Base-by-base conservation (phyloP, 2,797 vertebrate species). In the Enteromius viviparus region DNA sequence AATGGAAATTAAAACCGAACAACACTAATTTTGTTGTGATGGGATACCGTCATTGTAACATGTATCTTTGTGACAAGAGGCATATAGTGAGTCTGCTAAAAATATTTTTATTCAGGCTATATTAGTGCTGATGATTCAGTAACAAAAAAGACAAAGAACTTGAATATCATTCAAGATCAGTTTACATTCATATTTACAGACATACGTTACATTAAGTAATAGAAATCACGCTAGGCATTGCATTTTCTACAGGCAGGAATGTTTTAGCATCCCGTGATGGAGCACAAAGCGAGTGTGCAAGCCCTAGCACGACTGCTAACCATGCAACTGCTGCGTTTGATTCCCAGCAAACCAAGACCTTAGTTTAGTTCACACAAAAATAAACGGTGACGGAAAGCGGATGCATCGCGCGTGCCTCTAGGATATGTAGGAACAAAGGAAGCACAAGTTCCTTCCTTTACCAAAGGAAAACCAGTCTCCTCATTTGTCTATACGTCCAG, bases 181-280 rank as follows among this genome's bases (percentile, higher is more conserved):
- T 84, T 89, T 78, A 91, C 68, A 76, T 47, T 51, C 82, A 84
- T 87, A 86, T 89, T 85, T 91, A 91, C 86, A 91, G 77, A 83
- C 83, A 89, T 80, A 85, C 32, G 83, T 74, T 81, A 51, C 64
- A 84, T 72, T 42, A 55, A 79, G 89, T 79, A n/a, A 80, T 80
- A 66, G 12, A 85, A 87, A 87, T 60, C 26, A 74, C 83, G 77
- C 75, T 21, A 47, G 70, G 51, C 17, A 45, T 76, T 86, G 55
- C 82, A 29, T 83, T 74, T 75, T 84, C 69, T 66, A 87, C 81
- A 87, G 85, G 75, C 80, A 40, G 51, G 76, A 87, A 86, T 75
- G 76, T 80, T 53, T 76, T 55, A 51, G 47, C 75, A 34, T 83
- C 42, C 78, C 34, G 19, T 29, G 29, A 74, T 40, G 65, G 42